Evolutionary conservation across 1,140 invertebrate genomes (phyloP).

Genomic region (Tribolium madens): DNA sequence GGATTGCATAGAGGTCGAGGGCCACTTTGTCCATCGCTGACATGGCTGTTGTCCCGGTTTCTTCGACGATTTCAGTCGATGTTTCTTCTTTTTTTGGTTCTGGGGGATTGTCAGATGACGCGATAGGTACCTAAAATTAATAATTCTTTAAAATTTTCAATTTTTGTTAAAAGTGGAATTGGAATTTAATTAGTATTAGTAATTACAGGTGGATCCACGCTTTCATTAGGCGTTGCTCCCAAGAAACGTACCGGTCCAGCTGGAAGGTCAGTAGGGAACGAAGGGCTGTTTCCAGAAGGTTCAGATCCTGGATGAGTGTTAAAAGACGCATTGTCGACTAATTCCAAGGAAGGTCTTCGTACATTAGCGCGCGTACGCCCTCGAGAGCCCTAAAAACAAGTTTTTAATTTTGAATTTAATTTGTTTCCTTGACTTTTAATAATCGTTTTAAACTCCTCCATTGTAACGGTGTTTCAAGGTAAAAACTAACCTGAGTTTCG

Average conservation of each 20-base stretch:
- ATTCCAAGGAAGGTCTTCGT: slow-evolving; percentile 77
- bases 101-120: background rate
- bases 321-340: slow-evolving; percentile 84
- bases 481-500: slow-evolving; percentile 61
- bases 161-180: background rate
- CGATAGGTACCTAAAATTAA: slow-evolving; percentile 27
- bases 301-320: slow-evolving; percentile 72
- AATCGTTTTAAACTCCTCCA: background rate
- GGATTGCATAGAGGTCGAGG: slow-evolving; percentile 81
- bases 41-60: slow-evolving; percentile 71
- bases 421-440: slow-evolving; percentile 33
- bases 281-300: slow-evolving; percentile 61
- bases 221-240: slow-evolving; percentile 71
- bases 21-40: slow-evolving; percentile 84
- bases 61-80: slow-evolving; percentile 44
- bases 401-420: slow-evolving; percentile 4
- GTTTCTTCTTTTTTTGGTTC: slow-evolving; percentile 54
- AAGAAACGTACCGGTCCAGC: slow-evolving; percentile 71
- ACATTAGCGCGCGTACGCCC: slow-evolving; percentile 66
- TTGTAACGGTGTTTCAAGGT: slow-evolving; percentile 31
- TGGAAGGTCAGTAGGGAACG: slow-evolving; percentile 68
- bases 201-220: slow-evolving; percentile 64
- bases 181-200: background rate
- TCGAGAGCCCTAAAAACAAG: slow-evolving; percentile 56
- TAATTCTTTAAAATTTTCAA: background rate